Conservation (phyloP, 2,113 vertebrate species). For the Aplodontia rufa region DNA sequence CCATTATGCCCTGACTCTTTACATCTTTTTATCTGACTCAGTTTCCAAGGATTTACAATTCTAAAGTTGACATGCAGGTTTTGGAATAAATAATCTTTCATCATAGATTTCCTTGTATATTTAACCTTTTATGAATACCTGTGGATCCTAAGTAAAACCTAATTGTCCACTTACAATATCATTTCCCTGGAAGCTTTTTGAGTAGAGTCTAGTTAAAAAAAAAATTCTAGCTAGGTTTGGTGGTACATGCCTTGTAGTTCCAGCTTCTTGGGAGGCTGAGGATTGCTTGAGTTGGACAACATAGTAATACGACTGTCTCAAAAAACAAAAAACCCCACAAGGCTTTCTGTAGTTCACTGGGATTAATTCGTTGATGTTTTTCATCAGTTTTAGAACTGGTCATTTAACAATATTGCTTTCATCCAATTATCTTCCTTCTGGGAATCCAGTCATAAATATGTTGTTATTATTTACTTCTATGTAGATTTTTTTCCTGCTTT, state of each 20-base stretch:
- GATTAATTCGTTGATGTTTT: conserved; percentile 3
- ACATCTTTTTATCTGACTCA: not conserved
- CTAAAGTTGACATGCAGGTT: not conserved
- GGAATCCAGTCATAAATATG: not conserved
- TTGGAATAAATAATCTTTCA: not conserved
- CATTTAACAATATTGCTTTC: conserved; percentile 10
- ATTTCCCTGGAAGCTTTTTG: not conserved
- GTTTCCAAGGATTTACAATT: not conserved
- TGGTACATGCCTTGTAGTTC: not conserved
- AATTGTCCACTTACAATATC: not conserved
- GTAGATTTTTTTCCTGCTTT: not conserved
- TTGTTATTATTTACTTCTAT: not conserved
- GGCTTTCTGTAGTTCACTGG: not conserved
- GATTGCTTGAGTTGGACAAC: not conserved
- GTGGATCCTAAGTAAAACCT: not conserved
- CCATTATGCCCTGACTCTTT: not conserved
- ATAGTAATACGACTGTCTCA: not conserved
- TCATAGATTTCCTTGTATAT: not conserved
- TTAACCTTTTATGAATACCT: not conserved
- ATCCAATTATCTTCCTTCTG: not conserved
- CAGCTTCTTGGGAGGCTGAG: not conserved
- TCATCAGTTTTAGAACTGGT: not conserved
- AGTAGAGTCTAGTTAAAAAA: not conserved
- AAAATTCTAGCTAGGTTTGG: not conserved
- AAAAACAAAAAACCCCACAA: not conserved